Evolutionary conservation across 2,113 vertebrate species (phyloP).

Genomic region (Mus musculus): DNA sequence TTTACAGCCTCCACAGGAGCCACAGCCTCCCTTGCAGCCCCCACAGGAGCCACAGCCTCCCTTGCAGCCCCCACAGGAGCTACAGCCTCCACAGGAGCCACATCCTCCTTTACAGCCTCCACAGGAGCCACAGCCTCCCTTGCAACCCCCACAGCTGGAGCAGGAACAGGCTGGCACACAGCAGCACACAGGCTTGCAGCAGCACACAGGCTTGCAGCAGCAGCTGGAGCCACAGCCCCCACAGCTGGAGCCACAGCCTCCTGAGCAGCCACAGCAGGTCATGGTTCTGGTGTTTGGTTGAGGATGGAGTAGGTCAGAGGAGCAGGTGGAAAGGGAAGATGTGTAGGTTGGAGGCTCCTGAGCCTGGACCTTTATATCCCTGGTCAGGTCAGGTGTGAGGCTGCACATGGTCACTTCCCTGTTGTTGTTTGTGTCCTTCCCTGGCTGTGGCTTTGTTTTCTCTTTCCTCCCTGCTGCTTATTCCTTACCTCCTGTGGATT

Average conservation of each 20-base stretch:
- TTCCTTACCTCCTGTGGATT: neutral
- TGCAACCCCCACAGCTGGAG: too few relatives aligned
- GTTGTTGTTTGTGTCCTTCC: neutral
- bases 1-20: too few relatives aligned
- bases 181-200: too few relatives aligned
- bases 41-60: neutral
- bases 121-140: neutral
- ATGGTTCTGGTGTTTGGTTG: too few relatives aligned
- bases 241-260: too few relatives aligned
- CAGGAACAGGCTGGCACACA: too few relatives aligned
- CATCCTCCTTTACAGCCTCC: neutral
- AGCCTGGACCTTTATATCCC: neutral
- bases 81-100: neutral
- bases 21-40: neutral
- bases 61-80: neutral
- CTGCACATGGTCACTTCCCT: neutral
- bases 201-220: too few relatives aligned
- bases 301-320: too few relatives aligned
- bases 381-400: neutral
- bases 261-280: too few relatives aligned
- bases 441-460: neutral
- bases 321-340: neutral
- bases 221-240: too few relatives aligned
- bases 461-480: neutral
- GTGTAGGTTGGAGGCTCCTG: neutral